Percentiles rank a stretch among this genome's conserved stretches.
Conservation (phyloP, 2,888 invertebrate species). For the Noctua fimbriata region DNA sequence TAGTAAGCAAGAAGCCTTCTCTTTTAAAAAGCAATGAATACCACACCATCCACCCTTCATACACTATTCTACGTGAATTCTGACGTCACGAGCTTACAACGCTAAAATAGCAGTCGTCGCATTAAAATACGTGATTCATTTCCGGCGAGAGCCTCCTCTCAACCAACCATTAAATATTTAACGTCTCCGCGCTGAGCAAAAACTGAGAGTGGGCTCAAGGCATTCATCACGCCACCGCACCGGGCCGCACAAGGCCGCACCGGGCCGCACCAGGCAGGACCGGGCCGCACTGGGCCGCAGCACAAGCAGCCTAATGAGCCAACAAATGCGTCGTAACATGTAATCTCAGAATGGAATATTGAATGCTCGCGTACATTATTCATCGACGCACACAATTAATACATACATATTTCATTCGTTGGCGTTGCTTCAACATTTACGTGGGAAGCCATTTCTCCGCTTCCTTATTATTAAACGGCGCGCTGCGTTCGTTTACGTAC, state of each 20-base stretch:
- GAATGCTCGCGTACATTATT: slow-evolving; percentile 47
- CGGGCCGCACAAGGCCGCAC: not conserved
- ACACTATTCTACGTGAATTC: slow-evolving; percentile 33
- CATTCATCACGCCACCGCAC: slow-evolving; percentile 48
- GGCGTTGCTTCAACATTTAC: slow-evolving; percentile 4
- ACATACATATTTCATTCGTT: slow-evolving; percentile 29
- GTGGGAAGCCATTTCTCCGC: not conserved
- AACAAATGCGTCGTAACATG: slow-evolving; percentile 42
- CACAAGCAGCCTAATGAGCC: slow-evolving; percentile 48
- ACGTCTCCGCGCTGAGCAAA: slow-evolving; percentile 42
- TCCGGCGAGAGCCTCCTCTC: slow-evolving; percentile 54
- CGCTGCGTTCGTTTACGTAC: not conserved
- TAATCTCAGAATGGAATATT: slow-evolving; percentile 50
- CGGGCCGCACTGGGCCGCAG: not conserved
- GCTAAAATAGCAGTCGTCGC: slow-evolving; percentile 55
- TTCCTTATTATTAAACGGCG: not conserved
- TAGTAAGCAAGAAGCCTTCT: not conserved
- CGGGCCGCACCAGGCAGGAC: not conserved
- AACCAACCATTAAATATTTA: slow-evolving; percentile 59
- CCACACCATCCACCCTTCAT: slow-evolving; percentile 5
- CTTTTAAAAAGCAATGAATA: not conserved
- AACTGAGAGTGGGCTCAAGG: slow-evolving; percentile 46
- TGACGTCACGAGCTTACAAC: slow-evolving; percentile 26
- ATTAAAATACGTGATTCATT: slow-evolving; percentile 61
- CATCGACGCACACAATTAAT: slow-evolving; percentile 44